Evolutionary conservation across 2,888 invertebrate genomes (phyloP), one percentile per base, ranked within the genome.

Genomic region (Myopa testacea): DNA sequence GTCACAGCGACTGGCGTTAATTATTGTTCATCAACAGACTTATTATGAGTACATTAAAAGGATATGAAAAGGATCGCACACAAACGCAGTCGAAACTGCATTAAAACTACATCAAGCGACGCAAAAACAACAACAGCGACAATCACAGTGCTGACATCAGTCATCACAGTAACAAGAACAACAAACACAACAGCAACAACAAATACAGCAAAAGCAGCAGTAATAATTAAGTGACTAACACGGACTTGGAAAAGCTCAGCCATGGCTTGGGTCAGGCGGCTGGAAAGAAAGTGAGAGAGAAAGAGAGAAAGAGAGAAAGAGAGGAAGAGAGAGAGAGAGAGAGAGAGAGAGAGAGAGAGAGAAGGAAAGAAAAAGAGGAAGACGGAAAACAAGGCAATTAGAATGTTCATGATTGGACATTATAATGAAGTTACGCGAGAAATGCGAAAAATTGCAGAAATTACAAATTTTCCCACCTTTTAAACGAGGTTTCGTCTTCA

Each of bases 1-100:
- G 63, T 55, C 45, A 63, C 75, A 40, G 34, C 73, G 80, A 81
- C 81, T 81, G 80, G 80, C 79, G 79, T 80, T 83, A 82, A 82
- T 83, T 83, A 82, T 78, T 82, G 81, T 81, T 81, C 82, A 83
- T 80, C 81, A 83, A 81, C 82, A 82, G 10, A 1, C 45, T 45
- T 45, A 3, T 45, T 45, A 45, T 10, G 45, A 45, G 45, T 45
- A 1, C 82, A 83, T 83, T 82, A 82, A 81, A 81, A 80, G 80
- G 73, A 82, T 80, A 80, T 80, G 80, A 83, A 79, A 82, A 81
- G 79, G 75, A 78, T 8, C 3, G 10, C 45, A 45, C 6, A 45
- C 45, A 45, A 10, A 45, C 45, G 45, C 45, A 6, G 45, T 45
- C 45, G 7, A 45, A 45, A 10, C 45, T 45, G 45, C 6, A 10